Evolutionary conservation across 1,140 invertebrate species (phyloP).

Genomic region (Drosophila ercepeae): DNA sequence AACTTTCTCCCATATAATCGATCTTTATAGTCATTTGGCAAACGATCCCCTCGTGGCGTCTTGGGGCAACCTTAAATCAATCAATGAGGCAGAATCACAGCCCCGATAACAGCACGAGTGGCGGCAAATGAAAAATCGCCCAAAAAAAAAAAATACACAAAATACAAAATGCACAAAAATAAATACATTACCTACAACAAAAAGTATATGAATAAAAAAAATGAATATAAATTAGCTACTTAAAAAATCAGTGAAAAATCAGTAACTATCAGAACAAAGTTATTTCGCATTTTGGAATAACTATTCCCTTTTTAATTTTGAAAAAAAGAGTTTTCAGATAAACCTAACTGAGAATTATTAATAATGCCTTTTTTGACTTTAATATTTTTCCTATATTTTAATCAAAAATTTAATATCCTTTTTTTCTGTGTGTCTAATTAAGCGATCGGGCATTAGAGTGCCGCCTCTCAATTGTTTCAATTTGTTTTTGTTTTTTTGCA

Average conservation of each 20-base stretch:
- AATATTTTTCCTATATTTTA: background rate
- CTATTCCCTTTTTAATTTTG: no score
- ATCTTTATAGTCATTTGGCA: constrained; percentile 50
- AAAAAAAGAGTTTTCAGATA: background rate
- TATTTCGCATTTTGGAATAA: no score
- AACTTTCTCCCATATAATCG: constrained; percentile 1
- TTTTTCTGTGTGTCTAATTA: constrained; percentile 3
- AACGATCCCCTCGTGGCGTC: constrained; percentile 52
- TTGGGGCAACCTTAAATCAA: constrained; percentile 79
- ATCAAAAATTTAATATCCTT: background rate
- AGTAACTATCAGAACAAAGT: no score
- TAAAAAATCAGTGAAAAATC: no score
- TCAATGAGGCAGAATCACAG: constrained; percentile 58
- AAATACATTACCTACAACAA: background rate
- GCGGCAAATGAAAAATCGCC: constrained; percentile 20
- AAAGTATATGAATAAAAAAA: background rate
- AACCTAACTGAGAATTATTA: no score
- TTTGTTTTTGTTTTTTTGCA: constrained; percentile 24
- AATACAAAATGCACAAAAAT: constrained; percentile 26
- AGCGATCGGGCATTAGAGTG: constrained; percentile 4
- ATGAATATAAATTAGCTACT: background rate
- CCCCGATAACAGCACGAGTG: constrained; percentile 55
- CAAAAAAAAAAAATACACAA: constrained; percentile 14
- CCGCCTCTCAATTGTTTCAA: constrained; percentile 10
- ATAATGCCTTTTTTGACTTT: no score